A percentile compares a stretch with the other conserved stretches of the same genome.
phyloP scores from a whole-genome alignment of 2,888 invertebrate genomes.

The Sabellastarte sp. region DNA sequence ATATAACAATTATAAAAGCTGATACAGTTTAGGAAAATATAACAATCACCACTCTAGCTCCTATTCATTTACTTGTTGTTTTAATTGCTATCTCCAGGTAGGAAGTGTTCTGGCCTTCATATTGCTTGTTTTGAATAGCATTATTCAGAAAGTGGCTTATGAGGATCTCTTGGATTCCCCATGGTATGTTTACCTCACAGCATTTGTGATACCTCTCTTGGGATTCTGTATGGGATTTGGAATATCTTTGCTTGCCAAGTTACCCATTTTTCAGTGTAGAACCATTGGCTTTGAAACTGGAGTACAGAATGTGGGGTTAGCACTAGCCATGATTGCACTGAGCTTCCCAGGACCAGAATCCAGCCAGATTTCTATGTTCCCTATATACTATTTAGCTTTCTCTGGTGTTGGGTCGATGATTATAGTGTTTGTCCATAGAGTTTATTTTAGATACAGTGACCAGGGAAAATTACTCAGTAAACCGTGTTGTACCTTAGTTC shows the following conservation, averaged over 20 bases:
- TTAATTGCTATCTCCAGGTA: no score
- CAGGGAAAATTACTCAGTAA: no score
- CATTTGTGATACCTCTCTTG: conserved; percentile 37
- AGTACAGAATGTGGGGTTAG: conserved; percentile 48
- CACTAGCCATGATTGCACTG: conserved; percentile 43
- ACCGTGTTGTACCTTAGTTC: no score
- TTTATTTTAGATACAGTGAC: no score
- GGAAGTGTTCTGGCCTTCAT: conserved; percentile 44
- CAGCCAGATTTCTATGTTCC: not conserved
- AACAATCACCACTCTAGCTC: no score
- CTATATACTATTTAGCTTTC: not conserved
- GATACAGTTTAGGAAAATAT: no score
- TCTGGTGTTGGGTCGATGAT: not conserved
- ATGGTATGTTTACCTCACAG: conserved; percentile 34
- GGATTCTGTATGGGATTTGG: conserved; percentile 43
- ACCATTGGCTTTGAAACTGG: conserved; percentile 50
- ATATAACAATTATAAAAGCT: no score
- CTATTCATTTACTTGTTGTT: no score
- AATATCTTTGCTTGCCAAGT: conserved; percentile 33
- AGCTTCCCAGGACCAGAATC: conserved; percentile 30
- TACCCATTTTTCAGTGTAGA: conserved; percentile 30
- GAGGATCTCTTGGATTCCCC: conserved; percentile 43
- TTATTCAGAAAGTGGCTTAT: conserved; percentile 41
- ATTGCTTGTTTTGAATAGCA: conserved; percentile 39
- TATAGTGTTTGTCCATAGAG: not conserved